Conservation (phyloP, 2,797 vertebrate species). For the Tauraco hartlaubi region DNA sequence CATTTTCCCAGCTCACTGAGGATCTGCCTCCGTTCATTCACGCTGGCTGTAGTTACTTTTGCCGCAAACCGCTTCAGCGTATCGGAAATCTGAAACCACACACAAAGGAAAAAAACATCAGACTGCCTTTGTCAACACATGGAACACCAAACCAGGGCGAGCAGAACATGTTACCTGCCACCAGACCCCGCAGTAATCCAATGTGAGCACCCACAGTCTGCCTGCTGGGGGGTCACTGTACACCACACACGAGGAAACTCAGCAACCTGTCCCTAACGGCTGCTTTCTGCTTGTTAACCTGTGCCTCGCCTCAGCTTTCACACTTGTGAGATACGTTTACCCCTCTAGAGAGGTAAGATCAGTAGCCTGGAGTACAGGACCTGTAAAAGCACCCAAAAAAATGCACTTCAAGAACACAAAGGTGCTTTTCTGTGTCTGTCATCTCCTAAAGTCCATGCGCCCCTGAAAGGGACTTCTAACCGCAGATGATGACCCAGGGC, state of each 20-base stretch:
- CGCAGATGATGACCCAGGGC: not conserved
- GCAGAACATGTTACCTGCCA: not conserved
- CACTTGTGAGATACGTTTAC: not conserved
- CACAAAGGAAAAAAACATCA: not conserved
- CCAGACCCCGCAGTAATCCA: not conserved
- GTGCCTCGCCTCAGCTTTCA: fast-evolving
- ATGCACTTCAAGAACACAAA: not conserved
- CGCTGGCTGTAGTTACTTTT: constrained; percentile 94
- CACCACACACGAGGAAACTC: fast-evolving
- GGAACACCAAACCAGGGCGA: not conserved
- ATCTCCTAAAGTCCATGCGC: not conserved
- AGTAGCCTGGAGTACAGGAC: not conserved
- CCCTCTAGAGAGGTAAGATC: not conserved
- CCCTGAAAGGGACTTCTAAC: fast-evolving
- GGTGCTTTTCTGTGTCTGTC: not conserved
- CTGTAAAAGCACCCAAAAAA: not conserved
- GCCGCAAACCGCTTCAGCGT: constrained; percentile 94
- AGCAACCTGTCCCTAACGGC: not conserved
- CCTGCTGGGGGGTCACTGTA: not conserved
- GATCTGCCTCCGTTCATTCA: constrained; percentile 93
- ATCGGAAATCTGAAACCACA: constrained; percentile 88
- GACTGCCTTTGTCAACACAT: not conserved
- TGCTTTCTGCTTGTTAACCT: not conserved
- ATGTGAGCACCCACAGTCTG: fast-evolving
- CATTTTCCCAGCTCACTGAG: constrained; percentile 90